phyloP scores from a whole-genome alignment of 2,888 invertebrate species.

The Poecilobothrus nobilitatus region DNA sequence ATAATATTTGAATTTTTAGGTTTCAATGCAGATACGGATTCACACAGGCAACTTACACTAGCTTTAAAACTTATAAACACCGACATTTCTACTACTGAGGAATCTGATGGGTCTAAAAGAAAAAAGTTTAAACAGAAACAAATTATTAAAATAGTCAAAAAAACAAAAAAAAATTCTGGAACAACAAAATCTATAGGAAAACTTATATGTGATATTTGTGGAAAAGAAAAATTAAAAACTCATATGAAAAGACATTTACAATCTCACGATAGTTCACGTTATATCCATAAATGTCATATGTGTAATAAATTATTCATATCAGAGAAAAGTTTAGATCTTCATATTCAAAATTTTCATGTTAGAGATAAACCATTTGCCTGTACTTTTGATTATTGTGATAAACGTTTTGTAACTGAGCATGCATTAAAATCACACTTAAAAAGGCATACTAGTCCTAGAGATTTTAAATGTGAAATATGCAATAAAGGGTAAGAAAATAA shows the following conservation, averaged over 20 bases:
- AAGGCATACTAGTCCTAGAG: not conserved
- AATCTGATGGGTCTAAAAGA: not conserved
- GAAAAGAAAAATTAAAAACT: not conserved
- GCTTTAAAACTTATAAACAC: too few relatives aligned
- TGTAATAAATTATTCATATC: slow-evolving; percentile 8
- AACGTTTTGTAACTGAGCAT: slow-evolving; percentile 4
- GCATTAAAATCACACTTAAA: not conserved
- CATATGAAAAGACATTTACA: slow-evolving; percentile 5
- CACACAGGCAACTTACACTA: too few relatives aligned
- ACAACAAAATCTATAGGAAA: not conserved
- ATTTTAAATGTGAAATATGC: not conserved
- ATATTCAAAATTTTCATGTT: slow-evolving; percentile 7
- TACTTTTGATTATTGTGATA: not conserved
- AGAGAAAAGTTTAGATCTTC: slow-evolving; percentile 8
- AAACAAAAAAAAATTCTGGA: too few relatives aligned
- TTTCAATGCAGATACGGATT: not conserved
- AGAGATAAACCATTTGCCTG: slow-evolving; percentile 4
- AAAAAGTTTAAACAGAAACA: not conserved
- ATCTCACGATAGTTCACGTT: not conserved
- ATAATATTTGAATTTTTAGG: not conserved
- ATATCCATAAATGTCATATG: not conserved
- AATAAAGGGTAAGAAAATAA: not conserved
- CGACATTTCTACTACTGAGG: too few relatives aligned
- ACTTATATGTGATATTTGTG: slow-evolving; percentile 10
- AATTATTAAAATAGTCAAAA: not conserved